These are phyloP conservation scores for Zaprionus camerounensis DNA, from an alignment of 1,140 invertebrate genomes.

Conservation along the genomic window DNA sequence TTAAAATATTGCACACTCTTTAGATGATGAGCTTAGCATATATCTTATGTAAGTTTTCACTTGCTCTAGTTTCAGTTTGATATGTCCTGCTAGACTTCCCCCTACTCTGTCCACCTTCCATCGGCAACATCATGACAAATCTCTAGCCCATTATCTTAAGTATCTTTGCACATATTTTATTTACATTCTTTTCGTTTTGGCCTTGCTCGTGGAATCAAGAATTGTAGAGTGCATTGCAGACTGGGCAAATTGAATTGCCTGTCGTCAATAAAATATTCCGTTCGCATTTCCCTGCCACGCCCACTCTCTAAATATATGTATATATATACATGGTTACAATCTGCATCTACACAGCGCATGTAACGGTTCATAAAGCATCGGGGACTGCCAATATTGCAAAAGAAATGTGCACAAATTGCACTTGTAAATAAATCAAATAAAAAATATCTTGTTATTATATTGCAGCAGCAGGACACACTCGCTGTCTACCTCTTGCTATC, in stretches of 20 bases:
- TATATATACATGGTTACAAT: not conserved
- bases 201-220: slow-evolving; percentile 16
- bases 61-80: not conserved
- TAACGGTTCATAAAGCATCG: slow-evolving; percentile 45
- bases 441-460: slow-evolving; percentile 70
- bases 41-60: not conserved
- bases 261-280: slow-evolving; percentile 51
- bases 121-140: slow-evolving; percentile 1
- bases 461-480: slow-evolving; percentile 35
- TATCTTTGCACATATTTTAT: slow-evolving; percentile 28
- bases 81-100: not conserved
- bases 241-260: slow-evolving; percentile 47
- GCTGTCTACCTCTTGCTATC: not conserved
- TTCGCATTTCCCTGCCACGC: slow-evolving; percentile 27
- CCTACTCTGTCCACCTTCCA: not conserved
- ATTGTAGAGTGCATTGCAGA: slow-evolving; percentile 26
- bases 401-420: slow-evolving; percentile 80
- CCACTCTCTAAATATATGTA: not conserved
- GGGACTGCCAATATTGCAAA: slow-evolving; percentile 55
- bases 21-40: not conserved
- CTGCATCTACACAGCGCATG: slow-evolving; percentile 12
- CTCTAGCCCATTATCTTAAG: slow-evolving; percentile 23
- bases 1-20: too few species aligned
- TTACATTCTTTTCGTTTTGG: slow-evolving; percentile 26
- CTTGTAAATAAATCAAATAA: slow-evolving; percentile 80